Conservation (phyloP, 2,888 invertebrate species). For the Trissonchulus latispiculum region DNA sequence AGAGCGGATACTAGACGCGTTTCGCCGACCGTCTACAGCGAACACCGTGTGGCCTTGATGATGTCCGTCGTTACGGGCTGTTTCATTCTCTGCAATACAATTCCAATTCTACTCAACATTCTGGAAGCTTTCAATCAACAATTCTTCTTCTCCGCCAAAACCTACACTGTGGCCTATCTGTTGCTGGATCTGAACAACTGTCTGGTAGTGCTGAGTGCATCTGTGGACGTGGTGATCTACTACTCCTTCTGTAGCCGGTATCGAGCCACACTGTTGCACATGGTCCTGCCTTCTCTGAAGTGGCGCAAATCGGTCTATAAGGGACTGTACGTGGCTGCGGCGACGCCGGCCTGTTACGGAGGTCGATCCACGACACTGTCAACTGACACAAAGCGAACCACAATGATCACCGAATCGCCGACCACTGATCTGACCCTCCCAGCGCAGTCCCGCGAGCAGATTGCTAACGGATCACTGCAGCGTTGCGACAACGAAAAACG, state of each 20-base stretch:
- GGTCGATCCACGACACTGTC: no score
- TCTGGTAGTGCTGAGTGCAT: slow-evolving; percentile 4
- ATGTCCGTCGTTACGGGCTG: background rate
- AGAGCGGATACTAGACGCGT: background rate
- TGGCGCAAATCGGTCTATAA: no score
- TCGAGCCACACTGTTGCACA: background rate
- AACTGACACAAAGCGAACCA: no score
- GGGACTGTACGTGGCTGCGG: no score
- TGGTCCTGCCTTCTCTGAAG: no score
- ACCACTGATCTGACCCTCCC: no score
- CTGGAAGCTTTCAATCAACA: slow-evolving; percentile 5
- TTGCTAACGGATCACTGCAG: no score
- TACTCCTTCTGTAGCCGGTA: slow-evolving; percentile 1
- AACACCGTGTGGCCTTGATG: slow-evolving; percentile 16
- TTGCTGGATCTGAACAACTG: background rate
- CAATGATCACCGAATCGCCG: no score
- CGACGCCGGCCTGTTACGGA: no score
- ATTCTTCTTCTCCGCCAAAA: background rate
- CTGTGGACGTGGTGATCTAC: slow-evolving; percentile 7
- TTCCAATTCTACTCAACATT: slow-evolving; percentile 15
- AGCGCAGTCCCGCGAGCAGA: no score
- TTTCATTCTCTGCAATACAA: slow-evolving; percentile 7
- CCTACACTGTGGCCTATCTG: background rate
- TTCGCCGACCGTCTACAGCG: background rate
- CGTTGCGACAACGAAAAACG: no score